A percentile compares a stretch with the other conserved stretches of the same genome.
Evolutionary conservation across 2,113 vertebrate species (phyloP).

Genomic region (Urocitellus parryii): DNA sequence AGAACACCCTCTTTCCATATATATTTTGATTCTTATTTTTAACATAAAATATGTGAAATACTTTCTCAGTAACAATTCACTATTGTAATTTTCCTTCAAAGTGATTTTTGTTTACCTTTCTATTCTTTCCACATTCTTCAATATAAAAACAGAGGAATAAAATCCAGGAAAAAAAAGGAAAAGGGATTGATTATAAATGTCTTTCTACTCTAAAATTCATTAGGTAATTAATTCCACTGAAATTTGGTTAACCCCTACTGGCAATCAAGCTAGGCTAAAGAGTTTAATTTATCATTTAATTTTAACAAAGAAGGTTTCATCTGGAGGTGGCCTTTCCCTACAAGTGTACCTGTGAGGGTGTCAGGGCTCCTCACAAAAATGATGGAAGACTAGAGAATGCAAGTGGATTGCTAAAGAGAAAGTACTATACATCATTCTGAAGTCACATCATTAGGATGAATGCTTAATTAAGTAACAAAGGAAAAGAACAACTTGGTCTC

Average conservation of each 20-base stretch:
- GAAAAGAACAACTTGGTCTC: constrained; percentile 50
- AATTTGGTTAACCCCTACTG: constrained; percentile 66
- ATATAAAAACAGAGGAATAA: background rate
- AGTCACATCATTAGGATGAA: constrained; percentile 72
- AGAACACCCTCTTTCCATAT: background rate
- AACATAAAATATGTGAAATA: background rate
- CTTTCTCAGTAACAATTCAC: background rate
- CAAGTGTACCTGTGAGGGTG: constrained; percentile 55
- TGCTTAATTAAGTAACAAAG: constrained; percentile 60
- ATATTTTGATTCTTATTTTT: background rate
- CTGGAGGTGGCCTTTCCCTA: constrained; percentile 46
- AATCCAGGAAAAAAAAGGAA: constrained; percentile 40
- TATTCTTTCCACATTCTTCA: background rate
- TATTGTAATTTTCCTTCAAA: constrained; percentile 1
- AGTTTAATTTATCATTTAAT: constrained; percentile 78
- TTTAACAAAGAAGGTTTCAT: constrained; percentile 68
- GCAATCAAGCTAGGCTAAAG: constrained; percentile 75
- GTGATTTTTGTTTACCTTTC: background rate
- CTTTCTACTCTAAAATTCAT: constrained; percentile 46
- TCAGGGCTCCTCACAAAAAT: constrained; percentile 61
- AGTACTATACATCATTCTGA: constrained; percentile 74
- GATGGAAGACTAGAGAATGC: constrained; percentile 54
- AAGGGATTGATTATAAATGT: constrained; percentile 47
- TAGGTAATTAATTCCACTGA: constrained; percentile 76
- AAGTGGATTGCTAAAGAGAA: constrained; percentile 64